phyloP scores from a whole-genome alignment of 2,888 invertebrate genomes.

The Eumacrocentrus americanus region DNA sequence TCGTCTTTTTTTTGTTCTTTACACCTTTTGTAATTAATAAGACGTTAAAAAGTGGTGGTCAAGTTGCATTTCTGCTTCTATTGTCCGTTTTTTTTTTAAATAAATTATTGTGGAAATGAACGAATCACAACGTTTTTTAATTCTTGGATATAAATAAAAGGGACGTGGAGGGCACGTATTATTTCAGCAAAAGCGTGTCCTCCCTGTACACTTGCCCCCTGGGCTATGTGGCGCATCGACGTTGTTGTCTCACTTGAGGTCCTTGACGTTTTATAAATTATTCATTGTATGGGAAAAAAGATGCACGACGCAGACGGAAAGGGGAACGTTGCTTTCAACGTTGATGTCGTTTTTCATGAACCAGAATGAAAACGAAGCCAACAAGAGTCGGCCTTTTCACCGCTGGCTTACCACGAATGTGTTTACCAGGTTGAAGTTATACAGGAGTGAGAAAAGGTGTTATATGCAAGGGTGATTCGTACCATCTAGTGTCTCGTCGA shows the following conservation, averaged over 20 bases:
- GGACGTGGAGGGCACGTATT: conserved; percentile 8
- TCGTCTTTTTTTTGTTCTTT: conserved; percentile 3
- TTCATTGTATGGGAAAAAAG: conserved; percentile 36
- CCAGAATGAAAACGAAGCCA: conserved; percentile 33
- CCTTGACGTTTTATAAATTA: conserved; percentile 37
- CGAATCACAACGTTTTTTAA: background rate
- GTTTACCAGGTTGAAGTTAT: conserved; percentile 36
- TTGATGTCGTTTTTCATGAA: conserved; percentile 30
- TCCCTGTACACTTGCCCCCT: background rate
- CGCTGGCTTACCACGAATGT: conserved; percentile 40
- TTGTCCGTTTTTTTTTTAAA: background rate
- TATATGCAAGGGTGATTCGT: background rate
- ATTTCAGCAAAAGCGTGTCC: conserved; percentile 14
- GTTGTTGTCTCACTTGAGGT: conserved; percentile 25
- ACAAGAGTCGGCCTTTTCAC: conserved; percentile 40
- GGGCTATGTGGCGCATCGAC: conserved; percentile 8
- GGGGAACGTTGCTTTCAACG: conserved; percentile 28
- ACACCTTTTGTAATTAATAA: conserved; percentile 4
- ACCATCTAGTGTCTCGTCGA: too few species aligned
- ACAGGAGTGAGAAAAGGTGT: background rate
- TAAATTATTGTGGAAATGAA: background rate
- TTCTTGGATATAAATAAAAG: conserved; percentile 11
- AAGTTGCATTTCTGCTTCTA: background rate
- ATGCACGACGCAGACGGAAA: conserved; percentile 2
- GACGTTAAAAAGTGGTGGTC: background rate